Conservation (phyloP, 2,888 invertebrate genomes). For the Scaptomyza reducta region DNA sequence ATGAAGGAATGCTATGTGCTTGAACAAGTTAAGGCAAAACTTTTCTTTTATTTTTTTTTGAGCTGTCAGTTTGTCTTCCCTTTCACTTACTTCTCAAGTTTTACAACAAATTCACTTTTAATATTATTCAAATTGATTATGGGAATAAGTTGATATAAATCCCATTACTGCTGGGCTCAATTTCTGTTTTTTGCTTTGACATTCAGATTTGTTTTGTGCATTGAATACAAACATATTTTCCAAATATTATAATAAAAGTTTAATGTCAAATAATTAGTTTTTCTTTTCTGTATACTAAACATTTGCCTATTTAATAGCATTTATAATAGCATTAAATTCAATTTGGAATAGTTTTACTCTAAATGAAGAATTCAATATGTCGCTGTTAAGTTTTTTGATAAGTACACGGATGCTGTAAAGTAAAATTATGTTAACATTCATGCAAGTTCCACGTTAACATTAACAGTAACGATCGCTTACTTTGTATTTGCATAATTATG, state of each 20-base stretch:
- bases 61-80: not conserved
- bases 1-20: too few species aligned
- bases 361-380: too few species aligned
- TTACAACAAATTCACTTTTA: not conserved
- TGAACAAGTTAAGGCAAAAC: not conserved
- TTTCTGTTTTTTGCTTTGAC: not conserved
- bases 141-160: not conserved
- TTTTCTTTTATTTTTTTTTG: not conserved
- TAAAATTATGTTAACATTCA: too few species aligned
- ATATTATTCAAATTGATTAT: slow-evolving; percentile 1
- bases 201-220: not conserved
- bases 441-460: not conserved
- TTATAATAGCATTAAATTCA: too few species aligned
- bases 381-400: too few species aligned
- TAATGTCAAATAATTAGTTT: too few species aligned
- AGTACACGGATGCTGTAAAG: too few species aligned
- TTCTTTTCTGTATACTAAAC: too few species aligned
- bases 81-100: not conserved
- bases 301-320: too few species aligned
- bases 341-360: too few species aligned
- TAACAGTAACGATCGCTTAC: not conserved
- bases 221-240: not conserved
- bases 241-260: not conserved
- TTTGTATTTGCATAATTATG: too few species aligned
- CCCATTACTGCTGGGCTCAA: not conserved